These are phyloP conservation scores for Alfaro cultratus DNA, from an alignment of 2,797 vertebrate species.

Conservation along the genomic window DNA sequence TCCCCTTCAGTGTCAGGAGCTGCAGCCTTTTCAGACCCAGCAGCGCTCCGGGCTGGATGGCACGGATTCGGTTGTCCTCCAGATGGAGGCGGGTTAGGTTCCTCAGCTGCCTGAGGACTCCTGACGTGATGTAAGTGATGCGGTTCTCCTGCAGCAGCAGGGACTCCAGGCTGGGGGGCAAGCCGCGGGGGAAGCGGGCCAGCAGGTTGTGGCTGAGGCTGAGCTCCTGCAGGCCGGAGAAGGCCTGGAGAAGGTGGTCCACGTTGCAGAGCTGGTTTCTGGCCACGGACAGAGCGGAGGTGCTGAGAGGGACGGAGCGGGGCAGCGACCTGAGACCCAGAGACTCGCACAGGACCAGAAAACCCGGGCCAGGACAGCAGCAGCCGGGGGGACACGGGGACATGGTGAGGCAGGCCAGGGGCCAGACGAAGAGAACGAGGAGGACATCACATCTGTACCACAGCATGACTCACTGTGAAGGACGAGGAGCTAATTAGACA, in stretches of 20 bases:
- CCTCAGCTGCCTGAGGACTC: constrained; percentile 73
- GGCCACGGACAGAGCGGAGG: constrained; percentile 78
- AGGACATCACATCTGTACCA: constrained; percentile 70
- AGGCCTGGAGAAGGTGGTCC: constrained; percentile 77
- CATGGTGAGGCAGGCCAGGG: constrained; percentile 41
- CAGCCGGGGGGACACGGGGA: constrained; percentile 79
- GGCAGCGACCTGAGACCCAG: constrained; percentile 81
- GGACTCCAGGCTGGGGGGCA: constrained; percentile 81
- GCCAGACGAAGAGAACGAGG: constrained; percentile 70
- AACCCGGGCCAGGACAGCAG: constrained; percentile 76
- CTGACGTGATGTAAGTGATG: constrained; percentile 81
- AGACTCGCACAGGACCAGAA: constrained; percentile 82
- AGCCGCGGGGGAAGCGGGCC: constrained; percentile 79
- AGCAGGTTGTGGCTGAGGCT: constrained; percentile 83
- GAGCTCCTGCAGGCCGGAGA: constrained; percentile 80
- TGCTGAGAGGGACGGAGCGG: constrained; percentile 75
- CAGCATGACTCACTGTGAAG: constrained; percentile 79
- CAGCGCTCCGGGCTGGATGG: constrained; percentile 80
- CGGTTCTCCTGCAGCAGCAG: constrained; percentile 83
- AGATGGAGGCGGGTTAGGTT: constrained; percentile 83
- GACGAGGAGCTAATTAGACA: constrained; percentile 21
- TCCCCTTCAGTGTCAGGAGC: constrained; percentile 79
- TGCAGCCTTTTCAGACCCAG: constrained; percentile 69
- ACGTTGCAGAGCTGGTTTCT: constrained; percentile 83
- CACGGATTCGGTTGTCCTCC: constrained; percentile 81